A percentile compares a stretch with the other conserved stretches of the same genome.
Conservation (phyloP, 2,113 vertebrate species). For the Raja brachyura region DNA sequence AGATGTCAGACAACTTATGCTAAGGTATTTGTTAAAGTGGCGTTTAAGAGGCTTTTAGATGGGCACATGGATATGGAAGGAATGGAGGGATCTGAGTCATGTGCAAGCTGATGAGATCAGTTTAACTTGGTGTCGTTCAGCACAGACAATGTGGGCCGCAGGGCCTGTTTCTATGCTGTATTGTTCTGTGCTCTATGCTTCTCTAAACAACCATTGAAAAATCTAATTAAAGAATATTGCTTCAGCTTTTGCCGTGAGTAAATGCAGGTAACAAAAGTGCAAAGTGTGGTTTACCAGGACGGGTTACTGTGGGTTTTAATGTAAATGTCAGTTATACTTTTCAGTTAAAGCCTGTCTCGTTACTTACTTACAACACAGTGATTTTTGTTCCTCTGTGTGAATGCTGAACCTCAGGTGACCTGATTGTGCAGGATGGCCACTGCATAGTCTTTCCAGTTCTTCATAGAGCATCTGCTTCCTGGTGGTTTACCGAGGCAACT, state of each 20-base stretch:
- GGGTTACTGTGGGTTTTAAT: neutral
- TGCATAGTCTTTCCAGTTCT: neutral
- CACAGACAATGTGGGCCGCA: too few species aligned
- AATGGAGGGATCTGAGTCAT: too few species aligned
- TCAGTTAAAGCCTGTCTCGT: neutral
- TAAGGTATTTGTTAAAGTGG: neutral
- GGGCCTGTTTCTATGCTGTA: too few species aligned
- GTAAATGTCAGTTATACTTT: neutral
- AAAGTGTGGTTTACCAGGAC: neutral
- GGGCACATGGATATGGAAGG: too few species aligned
- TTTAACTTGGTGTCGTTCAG: too few species aligned
- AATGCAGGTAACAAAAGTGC: neutral
- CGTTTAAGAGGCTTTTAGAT: too few species aligned
- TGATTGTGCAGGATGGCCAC: neutral
- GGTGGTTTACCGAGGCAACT: neutral
- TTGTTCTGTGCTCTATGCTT: too few species aligned
- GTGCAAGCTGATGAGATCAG: too few species aligned
- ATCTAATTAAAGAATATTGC: neutral
- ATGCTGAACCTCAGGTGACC: slow-evolving; percentile 2
- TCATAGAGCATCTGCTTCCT: slow-evolving; percentile 21
- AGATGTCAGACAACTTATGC: neutral
- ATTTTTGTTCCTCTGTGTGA: slow-evolving; percentile 2
- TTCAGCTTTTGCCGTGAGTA: neutral
- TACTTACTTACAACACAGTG: neutral
- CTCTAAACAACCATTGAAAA: neutral